Base-by-base conservation (phyloP, 2,888 invertebrate species). In the Podotricha telesiphe region DNA sequence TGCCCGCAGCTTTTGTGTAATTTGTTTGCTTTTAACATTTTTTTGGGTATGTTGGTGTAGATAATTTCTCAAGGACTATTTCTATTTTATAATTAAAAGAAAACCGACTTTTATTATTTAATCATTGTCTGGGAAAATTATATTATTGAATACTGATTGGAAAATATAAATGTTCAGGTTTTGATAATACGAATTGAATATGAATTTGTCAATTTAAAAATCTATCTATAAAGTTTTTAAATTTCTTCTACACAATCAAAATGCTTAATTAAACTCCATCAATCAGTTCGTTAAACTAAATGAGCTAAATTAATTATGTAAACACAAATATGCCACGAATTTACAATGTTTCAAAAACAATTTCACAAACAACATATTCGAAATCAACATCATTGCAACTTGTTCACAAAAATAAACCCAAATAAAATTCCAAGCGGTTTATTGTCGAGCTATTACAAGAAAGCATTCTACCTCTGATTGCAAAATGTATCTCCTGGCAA, bases 401-500 rank as follows among this genome's bases (percentile, higher is more conserved):
- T 22, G 42, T 59, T 45, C 45, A 22, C 22, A 11, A 22, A 58
- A 58, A 42, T 58, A 59, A 59, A 42, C 19, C 19, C 37, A 62
- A 62, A 62, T 37, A 50, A 17, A 19, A 48, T 62, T 17, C 34
- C 62, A 37, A 37, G 15, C 50, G 10, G 28, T 48, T 48, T 37
- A 62, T 62, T 37, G 10, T 55, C 53, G 48, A 47, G 67, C 50
- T 67, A 58, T 64, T 59, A 64, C 59, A 42, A 61, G 63, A 59
- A 63, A 61, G 66, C 59, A 56, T 67, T 63, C 55, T 65, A 64
- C 71, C 59, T 67, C 70, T 63, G 83, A 87, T 91, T 91, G 86
- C 89, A 90, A 89, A 89, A 91, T 84, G 80, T 81, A 82, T 81
- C 78, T 82, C 80, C 86, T 90, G 91, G 89, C 91, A 86, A 77